phyloP scores from a whole-genome alignment of 2,113 vertebrate species.

The Mastomys coucha region DNA sequence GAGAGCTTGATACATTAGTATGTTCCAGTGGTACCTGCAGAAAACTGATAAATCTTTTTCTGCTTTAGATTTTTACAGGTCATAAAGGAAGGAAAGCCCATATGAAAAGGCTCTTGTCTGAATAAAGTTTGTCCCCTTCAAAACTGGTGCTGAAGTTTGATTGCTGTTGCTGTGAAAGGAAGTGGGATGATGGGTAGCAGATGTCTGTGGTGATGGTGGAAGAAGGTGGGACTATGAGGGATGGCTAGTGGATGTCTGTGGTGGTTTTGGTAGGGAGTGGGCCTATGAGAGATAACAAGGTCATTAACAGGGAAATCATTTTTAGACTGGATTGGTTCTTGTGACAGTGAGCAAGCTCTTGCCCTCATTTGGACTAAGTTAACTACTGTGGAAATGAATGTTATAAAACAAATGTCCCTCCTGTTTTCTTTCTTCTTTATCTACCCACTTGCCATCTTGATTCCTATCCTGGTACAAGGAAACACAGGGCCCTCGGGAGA shows the following conservation, averaged over 20 bases:
- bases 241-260: background rate
- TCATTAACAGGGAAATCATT: background rate
- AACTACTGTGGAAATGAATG: background rate
- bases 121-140: background rate
- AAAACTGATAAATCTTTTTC: background rate
- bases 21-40: background rate
- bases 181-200: too few species aligned
- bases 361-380: background rate
- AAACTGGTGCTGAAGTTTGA: background rate
- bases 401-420: background rate
- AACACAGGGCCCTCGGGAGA: background rate
- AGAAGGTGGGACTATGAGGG: background rate
- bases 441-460: background rate
- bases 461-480: background rate
- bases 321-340: background rate
- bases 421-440: background rate
- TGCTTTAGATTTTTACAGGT: background rate
- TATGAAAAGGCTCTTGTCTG: background rate
- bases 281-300: background rate
- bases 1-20: background rate
- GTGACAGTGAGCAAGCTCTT: background rate
- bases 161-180: background rate
- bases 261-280: background rate
- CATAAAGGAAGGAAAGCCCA: background rate
- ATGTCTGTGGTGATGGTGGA: too few species aligned